Base-by-base conservation (phyloP, 2,797 vertebrate species). In the Dryobates pubescens region DNA sequence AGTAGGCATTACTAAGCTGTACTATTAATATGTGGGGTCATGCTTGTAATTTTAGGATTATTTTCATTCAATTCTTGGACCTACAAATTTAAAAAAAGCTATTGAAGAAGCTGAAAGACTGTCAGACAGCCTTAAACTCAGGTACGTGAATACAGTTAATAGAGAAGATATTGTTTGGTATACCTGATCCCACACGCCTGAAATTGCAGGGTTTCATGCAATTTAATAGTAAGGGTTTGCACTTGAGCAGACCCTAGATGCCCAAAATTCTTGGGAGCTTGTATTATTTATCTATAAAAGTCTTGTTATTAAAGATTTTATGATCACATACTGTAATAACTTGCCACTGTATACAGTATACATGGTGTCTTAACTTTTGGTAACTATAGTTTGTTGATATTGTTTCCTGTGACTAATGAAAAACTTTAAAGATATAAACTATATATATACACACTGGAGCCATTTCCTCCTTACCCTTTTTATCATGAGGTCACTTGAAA, bases 61-160 rank as follows among this genome's bases (percentile, higher is more conserved):
- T 93, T 98, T 97, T 96, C 97, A 98, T 97, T 99, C 98, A 62
- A 96, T 99, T 96, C 98, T 99, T 71, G 99, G 99, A 69, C 98
- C 98, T 90, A 97, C 95, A 91, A 99, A 98, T 97, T 98, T 99
- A 87, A 99, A 98, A 97, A 99, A 99, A 98, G 98, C 99, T 86
- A 97, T 99, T 30, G 99, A 99, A 98, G 99, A 99, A 98, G 99
- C 99, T 3, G 99, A 99, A 97, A 99, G 98, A 97, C 98, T 99
- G 36, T 99, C 99, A 51, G 98, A 98, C 95, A 99, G 99, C 97
- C 98, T 99, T 97, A 99, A 99, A 97, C 98, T 99, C 96, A 98
- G 99, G 99, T 99, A 96, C 1, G 96, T 89, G 61, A 62, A 73
- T 41, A 45, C 10, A 69, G 34, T 69, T 84, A 78, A 54, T 90